A percentile compares a stretch with the other conserved stretches of the same genome.
phyloP scores from a whole-genome alignment of 2,113 vertebrate genomes.

The Bombycilla garrulus region DNA sequence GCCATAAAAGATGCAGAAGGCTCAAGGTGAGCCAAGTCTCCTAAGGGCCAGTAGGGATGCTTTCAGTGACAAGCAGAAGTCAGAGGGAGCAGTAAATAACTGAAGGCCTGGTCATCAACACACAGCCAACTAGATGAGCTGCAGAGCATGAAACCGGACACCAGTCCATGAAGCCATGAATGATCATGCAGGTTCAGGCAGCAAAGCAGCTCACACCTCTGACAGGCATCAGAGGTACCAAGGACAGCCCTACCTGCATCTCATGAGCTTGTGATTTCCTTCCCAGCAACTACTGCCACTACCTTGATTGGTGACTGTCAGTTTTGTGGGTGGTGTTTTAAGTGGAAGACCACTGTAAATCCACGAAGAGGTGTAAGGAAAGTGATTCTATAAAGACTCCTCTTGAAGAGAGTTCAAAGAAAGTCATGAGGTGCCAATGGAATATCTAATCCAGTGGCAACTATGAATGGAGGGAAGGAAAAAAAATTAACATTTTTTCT shows the following conservation, averaged over 20 bases:
- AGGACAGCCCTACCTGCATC: fast-evolving
- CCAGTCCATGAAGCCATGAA: neutral
- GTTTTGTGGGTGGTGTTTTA: neutral
- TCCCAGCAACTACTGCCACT: neutral
- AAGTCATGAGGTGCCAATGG: neutral
- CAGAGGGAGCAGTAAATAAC: neutral
- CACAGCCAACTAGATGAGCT: neutral
- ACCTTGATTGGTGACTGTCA: neutral
- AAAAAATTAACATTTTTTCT: neutral
- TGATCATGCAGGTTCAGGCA: neutral
- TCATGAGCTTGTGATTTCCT: neutral
- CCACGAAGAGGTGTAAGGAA: neutral
- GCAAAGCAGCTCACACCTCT: neutral
- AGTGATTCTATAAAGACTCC: neutral
- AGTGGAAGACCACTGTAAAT: neutral
- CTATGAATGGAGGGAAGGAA: fast-evolving
- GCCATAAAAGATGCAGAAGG: neutral
- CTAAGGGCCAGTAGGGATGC: neutral
- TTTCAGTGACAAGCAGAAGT: neutral
- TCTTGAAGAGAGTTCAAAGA: neutral
- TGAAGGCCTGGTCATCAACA: neutral
- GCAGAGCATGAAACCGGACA: neutral
- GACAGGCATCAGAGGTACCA: neutral
- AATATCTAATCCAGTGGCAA: neutral
- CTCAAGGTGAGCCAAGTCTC: neutral